Evolutionary conservation across 2,888 invertebrate genomes (phyloP), one percentile per base, ranked within the genome.

Genomic region (Napeogenes inachia): DNA sequence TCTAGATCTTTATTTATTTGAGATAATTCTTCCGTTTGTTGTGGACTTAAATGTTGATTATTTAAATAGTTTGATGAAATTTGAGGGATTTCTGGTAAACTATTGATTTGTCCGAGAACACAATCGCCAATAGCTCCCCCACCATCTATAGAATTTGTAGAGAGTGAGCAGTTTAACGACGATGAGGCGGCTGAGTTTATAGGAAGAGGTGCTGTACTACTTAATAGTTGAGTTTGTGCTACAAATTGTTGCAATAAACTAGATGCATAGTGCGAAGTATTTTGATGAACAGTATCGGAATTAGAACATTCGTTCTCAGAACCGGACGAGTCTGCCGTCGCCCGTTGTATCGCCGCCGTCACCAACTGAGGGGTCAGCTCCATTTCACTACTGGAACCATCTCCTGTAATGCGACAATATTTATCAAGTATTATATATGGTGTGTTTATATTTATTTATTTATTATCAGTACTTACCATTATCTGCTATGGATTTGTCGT

Each of bases 181-280:
- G 83, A 67, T 10, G 79, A 66, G 21, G 79, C 70, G n/a, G 80
- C 67, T 12, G 80, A 62, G 63, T 72, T 75, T n/a, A 86, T 83
- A 45, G 84, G 78, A 47, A 88, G 69, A n/a, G 87, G 79, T 32
- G 81, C 82, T 8, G 87, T 84, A 71, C 84, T 91, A 68, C 93
- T 93, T 42, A 95, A 80, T 77, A 94, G 89, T 80, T 95, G 94
- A 0, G 95, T 96, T 80, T 95, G 95, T 57, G 94, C 95, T 64
- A 94, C 95, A 75, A 96, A 96, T 76, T 96, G 95, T 77, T 96
- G 95, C 65, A 96, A 81, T 66, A 96, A 81, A 60, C 94, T 94
- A 13, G 95, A 94, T 64, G 95, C 93, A 78, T 95, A 94, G 74
- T 93, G 93, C 13, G 93, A 91, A 55, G 92, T 90, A 68, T 85